Base-by-base conservation (phyloP, 2,797 vertebrate genomes). In the Numenius phaeopus region DNA sequence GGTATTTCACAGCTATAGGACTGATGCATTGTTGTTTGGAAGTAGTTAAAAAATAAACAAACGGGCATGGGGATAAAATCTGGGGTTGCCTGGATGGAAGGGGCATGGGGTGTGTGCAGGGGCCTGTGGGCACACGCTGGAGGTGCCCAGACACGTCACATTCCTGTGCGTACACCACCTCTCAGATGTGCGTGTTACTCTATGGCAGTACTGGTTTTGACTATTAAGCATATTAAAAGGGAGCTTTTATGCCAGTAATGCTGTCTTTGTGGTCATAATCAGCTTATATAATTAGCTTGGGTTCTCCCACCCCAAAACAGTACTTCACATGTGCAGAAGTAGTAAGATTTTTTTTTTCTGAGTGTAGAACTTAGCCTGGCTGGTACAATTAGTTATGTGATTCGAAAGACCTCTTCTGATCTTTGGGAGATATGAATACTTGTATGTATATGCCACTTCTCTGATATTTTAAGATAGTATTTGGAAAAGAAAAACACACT, bases 1-100 rank as follows among this genome's bases (percentile, higher is more conserved):
- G 29, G 5, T 44, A 18, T 58, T 85, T 87, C 75, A 52, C 30
- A 61, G 21, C 23, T n/a, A 7, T 21, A 34, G 40, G 13, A 22
- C 14, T n/a, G 40, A 15, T 44, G 14, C 42, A 19, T 29, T 10
- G 5, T 18, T 55, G 7, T 27, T 64, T n/a, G 52, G 26, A 87
- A 83, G 14, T 6, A 23, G 32, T 40, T 65, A 47, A 65, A 55
- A 64, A 79, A 27, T 5, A 58, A 67, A 18, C 6, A 11, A 32
- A 44, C 2, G 2, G 18, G 9, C 32, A 3, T 2, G 8, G 10
- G 11, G 69, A 42, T 19, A 10, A 55, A 55, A 39, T 9, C 3
- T 0, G 4, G 26, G 11, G 2, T 14, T 58, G 18, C 11, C 19
- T 46, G 44, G 39, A 58, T 3, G 11, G 49, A 18, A 89, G 29